Percentiles rank a stretch among this genome's conserved stretches.
These are phyloP conservation scores for Chrysolina americana DNA, from an alignment of 2,888 invertebrate species.

Conservation along the genomic window DNA sequence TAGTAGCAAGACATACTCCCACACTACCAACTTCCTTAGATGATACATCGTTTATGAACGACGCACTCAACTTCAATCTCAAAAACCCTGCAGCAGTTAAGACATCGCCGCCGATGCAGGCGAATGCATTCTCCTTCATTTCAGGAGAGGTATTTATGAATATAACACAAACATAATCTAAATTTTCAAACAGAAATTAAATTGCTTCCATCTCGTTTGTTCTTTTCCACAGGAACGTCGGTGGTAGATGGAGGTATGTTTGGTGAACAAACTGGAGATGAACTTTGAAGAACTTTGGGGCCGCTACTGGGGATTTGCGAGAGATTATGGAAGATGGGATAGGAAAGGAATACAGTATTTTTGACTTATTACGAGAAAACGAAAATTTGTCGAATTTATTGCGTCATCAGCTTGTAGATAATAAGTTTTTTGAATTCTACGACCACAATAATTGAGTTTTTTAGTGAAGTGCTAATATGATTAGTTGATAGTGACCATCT, in stretches of 20 bases:
- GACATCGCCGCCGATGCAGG: not conserved
- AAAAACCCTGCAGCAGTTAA: slow-evolving; percentile 19
- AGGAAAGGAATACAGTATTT: no score
- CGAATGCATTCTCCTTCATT: slow-evolving; percentile 22
- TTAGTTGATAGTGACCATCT: no score
- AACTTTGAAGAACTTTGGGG: not conserved
- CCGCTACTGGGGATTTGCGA: no score
- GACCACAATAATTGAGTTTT: no score
- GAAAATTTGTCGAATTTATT: no score
- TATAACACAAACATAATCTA: slow-evolving; percentile 54
- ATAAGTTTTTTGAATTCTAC: no score
- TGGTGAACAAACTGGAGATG: not conserved
- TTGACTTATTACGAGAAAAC: no score
- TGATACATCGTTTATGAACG: not conserved
- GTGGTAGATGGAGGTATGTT: slow-evolving; percentile 12
- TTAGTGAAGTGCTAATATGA: no score
- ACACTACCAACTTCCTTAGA: not conserved
- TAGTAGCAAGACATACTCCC: not conserved
- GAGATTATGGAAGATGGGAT: no score
- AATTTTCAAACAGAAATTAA: slow-evolving; percentile 51
- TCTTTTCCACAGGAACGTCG: slow-evolving; percentile 23
- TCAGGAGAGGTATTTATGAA: slow-evolving; percentile 41
- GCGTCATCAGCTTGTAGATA: no score
- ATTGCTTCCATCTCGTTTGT: slow-evolving; percentile 41
- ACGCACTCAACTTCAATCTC: slow-evolving; percentile 16